Percentiles rank a stretch among this genome's conserved stretches.
Evolutionary conservation across 2,113 vertebrate species (phyloP).

Genomic region (Hydropotes inermis): DNA sequence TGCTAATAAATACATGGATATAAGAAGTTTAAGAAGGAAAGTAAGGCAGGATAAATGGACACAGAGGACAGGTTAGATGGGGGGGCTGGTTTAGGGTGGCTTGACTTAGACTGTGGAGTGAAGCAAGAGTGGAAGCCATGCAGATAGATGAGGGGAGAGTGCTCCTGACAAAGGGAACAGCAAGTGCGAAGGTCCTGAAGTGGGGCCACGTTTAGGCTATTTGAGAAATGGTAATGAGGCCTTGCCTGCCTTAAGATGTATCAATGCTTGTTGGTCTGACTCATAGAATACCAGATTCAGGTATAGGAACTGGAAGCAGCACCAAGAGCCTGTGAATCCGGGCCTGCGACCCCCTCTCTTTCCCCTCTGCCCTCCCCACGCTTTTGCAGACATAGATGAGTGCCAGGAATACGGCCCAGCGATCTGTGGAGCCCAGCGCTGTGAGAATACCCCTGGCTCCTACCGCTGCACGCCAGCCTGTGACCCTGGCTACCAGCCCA

Average conservation of each 20-base stretch:
- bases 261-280: background rate
- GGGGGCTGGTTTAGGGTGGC: background rate
- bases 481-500: constrained; percentile 82
- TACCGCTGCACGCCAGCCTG: constrained; percentile 86
- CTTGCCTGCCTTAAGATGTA: background rate
- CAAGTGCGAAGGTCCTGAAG: background rate
- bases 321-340: background rate
- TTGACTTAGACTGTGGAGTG: background rate
- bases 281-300: background rate
- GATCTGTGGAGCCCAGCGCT: constrained; percentile 83
- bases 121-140: background rate
- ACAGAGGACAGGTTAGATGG: background rate
- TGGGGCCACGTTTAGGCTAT: background rate
- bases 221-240: background rate
- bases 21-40: background rate
- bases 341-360: background rate
- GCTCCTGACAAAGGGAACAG: background rate
- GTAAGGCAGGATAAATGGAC: background rate
- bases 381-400: constrained; percentile 86
- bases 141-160: background rate
- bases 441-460: constrained; percentile 90
- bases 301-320: background rate
- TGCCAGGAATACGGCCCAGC: constrained; percentile 80
- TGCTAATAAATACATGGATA: background rate
- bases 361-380: accelerated